Evolutionary conservation across 2,888 invertebrate species (phyloP), one percentile per base, ranked within the genome.

Genomic region (Tetranychus piercei): DNA sequence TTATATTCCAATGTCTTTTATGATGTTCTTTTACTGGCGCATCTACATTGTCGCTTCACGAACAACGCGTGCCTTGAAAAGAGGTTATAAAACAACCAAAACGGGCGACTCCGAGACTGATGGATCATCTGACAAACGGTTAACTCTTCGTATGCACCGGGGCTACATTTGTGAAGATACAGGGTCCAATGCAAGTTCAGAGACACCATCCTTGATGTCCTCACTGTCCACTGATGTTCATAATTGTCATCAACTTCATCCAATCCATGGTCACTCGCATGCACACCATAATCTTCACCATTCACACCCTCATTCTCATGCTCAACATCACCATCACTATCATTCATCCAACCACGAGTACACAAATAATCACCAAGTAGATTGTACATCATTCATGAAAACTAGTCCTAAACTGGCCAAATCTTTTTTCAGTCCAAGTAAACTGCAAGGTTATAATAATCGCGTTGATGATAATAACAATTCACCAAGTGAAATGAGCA

Each of bases 11-110:
- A 94, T 94, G 93, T 88, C 94, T 80, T 92, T 96, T 79, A 96
- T 96, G 92, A 86, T 94, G 80, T 95, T 94, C 86, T 95, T 96
- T 86, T 96, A 96, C 83, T 94, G 94, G 90, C 87, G 92, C 80
- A 96, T 96, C 80, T 96, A 95, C 85, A 88, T 90, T 79, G 94
- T 95, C 6, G 97, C 96, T 0, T 79, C 80, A 6, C 79, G 79
- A 73, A 82, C 82, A 5, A 81, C 81, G 4, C 78, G 80, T 15
- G 81, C 82, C 69, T 76, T 79, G 23, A 76, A 78, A 65, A 73
- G 79, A 71, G 79, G 79, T 11, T 79, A 81, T 77, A 78, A 79
- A 69, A 80, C 81, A 66, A 80, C 80, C 23, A 80, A 79, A 75
- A 75, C 77, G 7, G 44, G 45, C 4, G 73, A 74, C n/a, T 71